These are phyloP conservation scores for Sanderia malayensis DNA, from an alignment of 30 jellyfish, hydroid and myxozoan genomes.

Conservation along the genomic window DNA sequence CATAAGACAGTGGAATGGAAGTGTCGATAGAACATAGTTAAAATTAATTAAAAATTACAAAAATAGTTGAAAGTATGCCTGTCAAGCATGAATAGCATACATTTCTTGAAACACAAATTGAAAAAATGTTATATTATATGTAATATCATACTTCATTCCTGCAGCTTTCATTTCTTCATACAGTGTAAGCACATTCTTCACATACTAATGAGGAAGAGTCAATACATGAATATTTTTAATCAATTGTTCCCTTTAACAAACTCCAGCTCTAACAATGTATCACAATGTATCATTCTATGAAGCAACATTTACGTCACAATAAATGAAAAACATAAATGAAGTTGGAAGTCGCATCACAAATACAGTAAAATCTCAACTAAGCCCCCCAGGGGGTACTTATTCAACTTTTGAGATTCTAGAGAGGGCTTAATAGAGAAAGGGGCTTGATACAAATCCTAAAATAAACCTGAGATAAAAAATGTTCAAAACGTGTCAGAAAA, in stretches of 20 bases:
- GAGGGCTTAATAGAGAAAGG: too few relatives aligned
- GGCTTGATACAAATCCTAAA: too few relatives aligned
- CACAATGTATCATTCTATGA: not conserved
- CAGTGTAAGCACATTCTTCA: slow-evolving; percentile 46
- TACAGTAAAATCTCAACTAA: not conserved
- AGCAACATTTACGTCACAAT: not conserved
- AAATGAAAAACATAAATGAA: not conserved
- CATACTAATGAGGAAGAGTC: slow-evolving; percentile 16
- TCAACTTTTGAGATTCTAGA: too few relatives aligned
- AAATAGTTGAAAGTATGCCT: too few relatives aligned
- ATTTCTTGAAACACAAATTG: too few relatives aligned
- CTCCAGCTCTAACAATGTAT: not conserved
- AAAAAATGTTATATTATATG: too few relatives aligned
- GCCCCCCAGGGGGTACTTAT: too few relatives aligned
- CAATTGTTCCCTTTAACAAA: too few relatives aligned
- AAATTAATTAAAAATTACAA: too few relatives aligned
- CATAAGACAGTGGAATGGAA: too few relatives aligned
- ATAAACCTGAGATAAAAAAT: not conserved
- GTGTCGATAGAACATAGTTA: too few relatives aligned
- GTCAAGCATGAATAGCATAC: too few relatives aligned
- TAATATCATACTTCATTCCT: slow-evolving; percentile 24
- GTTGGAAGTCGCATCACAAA: not conserved
- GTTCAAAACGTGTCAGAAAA: not conserved
- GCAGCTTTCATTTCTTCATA: slow-evolving; percentile 60
- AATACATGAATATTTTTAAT: not conserved